Percentiles rank a stretch among this genome's conserved stretches.
Conservation (phyloP, 2,797 vertebrate genomes). For the Pseudopleuronectes americanus region DNA sequence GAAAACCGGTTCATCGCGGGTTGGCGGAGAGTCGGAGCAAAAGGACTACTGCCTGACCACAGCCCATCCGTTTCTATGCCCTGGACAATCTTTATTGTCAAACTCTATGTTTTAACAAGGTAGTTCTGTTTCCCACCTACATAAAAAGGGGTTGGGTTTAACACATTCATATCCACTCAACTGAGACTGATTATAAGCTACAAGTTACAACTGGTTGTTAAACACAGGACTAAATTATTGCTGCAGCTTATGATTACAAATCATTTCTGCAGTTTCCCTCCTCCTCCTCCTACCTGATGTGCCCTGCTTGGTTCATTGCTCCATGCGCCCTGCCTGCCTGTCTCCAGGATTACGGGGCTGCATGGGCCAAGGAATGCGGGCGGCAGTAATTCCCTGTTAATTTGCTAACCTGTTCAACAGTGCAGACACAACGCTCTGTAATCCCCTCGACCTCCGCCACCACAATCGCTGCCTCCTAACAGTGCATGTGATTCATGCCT, state of each 20-base stretch:
- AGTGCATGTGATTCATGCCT: conserved; percentile 41
- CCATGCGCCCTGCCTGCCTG: conserved; percentile 51
- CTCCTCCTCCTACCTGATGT: conserved; percentile 29
- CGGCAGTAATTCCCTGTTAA: conserved; percentile 84
- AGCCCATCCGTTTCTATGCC: not conserved
- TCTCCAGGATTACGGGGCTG: conserved; percentile 74
- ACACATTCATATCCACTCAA: not conserved
- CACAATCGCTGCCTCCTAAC: conserved; percentile 50
- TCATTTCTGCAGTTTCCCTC: conserved; percentile 17
- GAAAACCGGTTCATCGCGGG: not conserved
- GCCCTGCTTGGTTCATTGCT: conserved; percentile 45
- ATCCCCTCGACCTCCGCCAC: conserved; percentile 71
- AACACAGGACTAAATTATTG: not conserved
- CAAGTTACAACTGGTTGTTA: conserved; percentile 8
- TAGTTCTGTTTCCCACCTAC: too few relatives aligned
- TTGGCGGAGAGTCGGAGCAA: too few relatives aligned
- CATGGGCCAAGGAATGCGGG: conserved; percentile 76
- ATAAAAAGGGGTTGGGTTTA: not conserved
- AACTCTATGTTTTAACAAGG: too few relatives aligned
- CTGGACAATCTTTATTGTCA: too few relatives aligned
- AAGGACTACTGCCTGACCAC: not conserved
- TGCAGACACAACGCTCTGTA: conserved; percentile 76
- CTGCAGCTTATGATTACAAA: conserved; percentile 7
- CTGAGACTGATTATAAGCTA: conserved; percentile 3
- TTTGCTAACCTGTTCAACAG: conserved; percentile 83